Evolutionary conservation across 2,797 vertebrate genomes (phyloP), one percentile per base, ranked within the genome.

Genomic region (Oophaga sylvatica): DNA sequence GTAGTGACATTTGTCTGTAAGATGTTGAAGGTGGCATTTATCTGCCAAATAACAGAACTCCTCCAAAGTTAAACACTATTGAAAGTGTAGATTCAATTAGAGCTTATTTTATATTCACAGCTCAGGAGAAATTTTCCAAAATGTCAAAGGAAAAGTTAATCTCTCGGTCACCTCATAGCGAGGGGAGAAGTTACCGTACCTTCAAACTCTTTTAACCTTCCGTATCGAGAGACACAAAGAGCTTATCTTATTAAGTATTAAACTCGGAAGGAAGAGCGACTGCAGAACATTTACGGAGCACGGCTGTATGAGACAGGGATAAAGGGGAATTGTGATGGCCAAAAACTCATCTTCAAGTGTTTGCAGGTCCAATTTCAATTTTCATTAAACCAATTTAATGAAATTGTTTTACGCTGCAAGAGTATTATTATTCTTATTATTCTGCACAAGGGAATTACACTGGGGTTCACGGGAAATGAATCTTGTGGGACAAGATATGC

Each of bases 81-180:
- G n/a, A 83, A 91, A 91, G 65, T 85, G 78, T 76, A 89, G 62
- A 80, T 87, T 91, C 82, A 87, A 89, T 31, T 87, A 90, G 41
- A 84, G 13, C 53, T 0, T 0, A 81, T 6, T 79, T 22, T 29
- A 83, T 0, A 0, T 0, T 0, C 88, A 83, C 31, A 82, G 60
- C 77, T 73, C 20, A 26, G 65, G 63, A 90, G 90, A 90, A 85
- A 84, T 76, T 85, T 85, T 88, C 20, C 29, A 76, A 84, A 88
- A 88, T 88, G 83, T 88, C 87, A 88, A 29, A 81, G 20, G 77
- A 81, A 88, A 85, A 85, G 87, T 88, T 88, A 85, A 88, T 88
- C 63, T 81, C 77, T 2, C 45, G 26, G 83, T 88, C 83, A 88
- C 87, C 87, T 68, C 41, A 71, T 68, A 63, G 29, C 73, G 48